Conservation (phyloP, 2,888 invertebrate species). For the Xylota segnis region DNA sequence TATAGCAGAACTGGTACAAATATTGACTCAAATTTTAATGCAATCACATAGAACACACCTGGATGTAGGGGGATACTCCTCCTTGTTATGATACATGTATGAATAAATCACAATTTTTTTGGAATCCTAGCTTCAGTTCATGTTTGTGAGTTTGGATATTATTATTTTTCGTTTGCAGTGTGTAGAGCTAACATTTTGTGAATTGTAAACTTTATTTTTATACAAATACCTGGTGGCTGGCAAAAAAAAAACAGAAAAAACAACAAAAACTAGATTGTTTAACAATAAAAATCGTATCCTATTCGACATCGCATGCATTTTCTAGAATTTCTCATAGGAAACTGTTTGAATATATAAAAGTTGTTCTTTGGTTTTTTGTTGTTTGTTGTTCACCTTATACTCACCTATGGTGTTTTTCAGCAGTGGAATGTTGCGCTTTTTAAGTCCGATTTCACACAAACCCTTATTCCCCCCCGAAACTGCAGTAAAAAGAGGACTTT, state of each 20-base stretch:
- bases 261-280: conserved; percentile 16
- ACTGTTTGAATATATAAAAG: conserved; percentile 32
- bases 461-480: neutral
- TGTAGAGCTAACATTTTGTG: conserved; percentile 53
- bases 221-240: conserved; percentile 56
- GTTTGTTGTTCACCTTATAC: conserved; percentile 69
- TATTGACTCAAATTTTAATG: neutral
- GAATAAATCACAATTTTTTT: neutral
- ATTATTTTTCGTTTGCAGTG: conserved; percentile 35
- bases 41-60: conserved; percentile 36
- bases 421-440: conserved; percentile 71
- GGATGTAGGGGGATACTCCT: too few species aligned
- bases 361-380: conserved; percentile 51
- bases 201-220: conserved; percentile 24
- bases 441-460: neutral
- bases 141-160: conserved; percentile 25
- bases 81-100: neutral
- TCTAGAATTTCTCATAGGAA: conserved; percentile 62
- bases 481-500: neutral
- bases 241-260: conserved; percentile 18
- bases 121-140: conserved; percentile 21
- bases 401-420: conserved; percentile 63
- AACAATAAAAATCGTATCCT: conserved; percentile 47
- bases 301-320: conserved; percentile 72
- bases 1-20: neutral